Evolutionary conservation across 2,888 invertebrate genomes (phyloP).

Genomic region (Maniola hyperantus): DNA sequence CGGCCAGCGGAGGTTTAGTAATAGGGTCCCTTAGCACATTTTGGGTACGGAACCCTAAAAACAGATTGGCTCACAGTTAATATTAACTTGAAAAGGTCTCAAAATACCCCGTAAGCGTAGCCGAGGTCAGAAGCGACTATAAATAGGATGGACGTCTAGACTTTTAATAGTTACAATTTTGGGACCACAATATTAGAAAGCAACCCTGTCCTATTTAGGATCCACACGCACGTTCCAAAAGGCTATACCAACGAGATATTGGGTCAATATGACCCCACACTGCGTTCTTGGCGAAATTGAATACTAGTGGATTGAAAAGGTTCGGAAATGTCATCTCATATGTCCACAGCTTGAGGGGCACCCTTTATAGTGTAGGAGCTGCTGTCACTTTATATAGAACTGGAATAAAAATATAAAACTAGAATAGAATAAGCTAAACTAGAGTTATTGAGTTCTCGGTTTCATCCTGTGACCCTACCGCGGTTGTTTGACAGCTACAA

Average conservation of each 20-base stretch:
- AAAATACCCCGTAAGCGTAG: background rate
- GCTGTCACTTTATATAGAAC: too few relatives aligned
- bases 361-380: constrained; percentile 5
- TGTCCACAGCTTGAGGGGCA: constrained; percentile 8
- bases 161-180: background rate
- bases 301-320: constrained; percentile 28
- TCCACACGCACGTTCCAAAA: constrained; percentile 19
- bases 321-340: constrained; percentile 16
- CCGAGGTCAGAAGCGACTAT: background rate
- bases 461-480: too few relatives aligned
- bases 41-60: too few relatives aligned
- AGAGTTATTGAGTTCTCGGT: too few relatives aligned
- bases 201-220: background rate
- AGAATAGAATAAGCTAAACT: too few relatives aligned
- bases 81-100: too few relatives aligned
- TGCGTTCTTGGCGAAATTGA: constrained; percentile 31
- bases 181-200: background rate
- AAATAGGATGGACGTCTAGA: background rate
- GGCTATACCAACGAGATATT: constrained; percentile 30
- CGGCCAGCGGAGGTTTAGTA: too few relatives aligned
- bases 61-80: too few relatives aligned
- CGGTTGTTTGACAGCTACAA: too few relatives aligned
- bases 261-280: constrained; percentile 32
- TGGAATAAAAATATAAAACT: too few relatives aligned
- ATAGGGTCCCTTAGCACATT: too few relatives aligned